Evolutionary conservation across 2,797 vertebrate genomes (phyloP).

Genomic region (Triplophysa bombifrons): DNA sequence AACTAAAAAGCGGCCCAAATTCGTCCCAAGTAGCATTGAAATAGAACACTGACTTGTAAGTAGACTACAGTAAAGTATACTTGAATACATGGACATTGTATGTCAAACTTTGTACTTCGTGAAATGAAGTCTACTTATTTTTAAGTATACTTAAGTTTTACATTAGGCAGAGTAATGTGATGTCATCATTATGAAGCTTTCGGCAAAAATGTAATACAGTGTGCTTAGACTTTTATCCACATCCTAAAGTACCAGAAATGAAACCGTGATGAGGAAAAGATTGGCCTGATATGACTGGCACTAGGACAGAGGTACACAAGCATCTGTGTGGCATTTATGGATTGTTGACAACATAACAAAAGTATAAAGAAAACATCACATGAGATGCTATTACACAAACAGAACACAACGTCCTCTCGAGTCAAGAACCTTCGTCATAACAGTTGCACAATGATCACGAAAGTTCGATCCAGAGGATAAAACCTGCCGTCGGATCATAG

Average conservation of each 20-base stretch:
- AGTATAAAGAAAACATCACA: neutral
- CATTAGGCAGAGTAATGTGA: too few species aligned
- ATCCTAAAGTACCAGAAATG: neutral
- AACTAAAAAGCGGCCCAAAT: too few species aligned
- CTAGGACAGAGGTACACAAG: slow-evolving; percentile 20
- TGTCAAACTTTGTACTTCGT: too few species aligned
- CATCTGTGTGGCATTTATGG: neutral
- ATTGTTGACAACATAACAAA: neutral
- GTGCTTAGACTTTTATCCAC: slow-evolving; percentile 23
- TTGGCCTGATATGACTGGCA: neutral
- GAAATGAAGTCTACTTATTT: too few species aligned
- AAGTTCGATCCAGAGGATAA: neutral
- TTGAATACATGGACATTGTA: too few species aligned
- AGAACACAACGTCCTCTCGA: neutral
- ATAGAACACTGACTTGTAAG: too few species aligned
- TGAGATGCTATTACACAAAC: neutral
- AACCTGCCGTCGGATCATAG: too few species aligned
- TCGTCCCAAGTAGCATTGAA: too few species aligned
- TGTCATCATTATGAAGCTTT: too few species aligned
- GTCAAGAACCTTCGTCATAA: neutral
- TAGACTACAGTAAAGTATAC: too few species aligned
- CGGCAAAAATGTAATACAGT: neutral
- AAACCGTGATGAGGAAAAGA: neutral
- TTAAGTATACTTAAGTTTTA: too few species aligned
- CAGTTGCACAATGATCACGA: too few species aligned